A percentile compares a stretch with the other conserved stretches of the same genome.
phyloP scores from a whole-genome alignment of 2,113 vertebrate genomes.

The Proteles cristata region DNA sequence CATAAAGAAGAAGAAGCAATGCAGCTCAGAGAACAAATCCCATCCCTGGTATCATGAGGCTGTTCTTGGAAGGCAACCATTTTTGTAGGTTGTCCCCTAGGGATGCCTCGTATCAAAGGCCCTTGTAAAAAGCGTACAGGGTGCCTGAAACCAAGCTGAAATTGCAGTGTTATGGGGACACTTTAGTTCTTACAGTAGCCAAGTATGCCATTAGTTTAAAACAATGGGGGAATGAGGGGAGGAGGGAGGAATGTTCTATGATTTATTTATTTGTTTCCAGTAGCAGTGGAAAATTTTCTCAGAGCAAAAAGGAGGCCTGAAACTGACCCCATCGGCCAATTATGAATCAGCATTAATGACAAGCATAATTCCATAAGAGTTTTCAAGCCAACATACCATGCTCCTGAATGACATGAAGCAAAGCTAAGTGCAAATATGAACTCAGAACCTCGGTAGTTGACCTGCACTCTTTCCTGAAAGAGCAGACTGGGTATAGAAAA shows the following conservation, averaged over 20 bases:
- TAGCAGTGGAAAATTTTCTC: conserved; percentile 87
- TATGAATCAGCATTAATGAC: conserved; percentile 84
- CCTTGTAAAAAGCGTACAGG: conserved; percentile 84
- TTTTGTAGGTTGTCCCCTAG: conserved; percentile 83
- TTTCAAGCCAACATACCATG: conserved; percentile 76
- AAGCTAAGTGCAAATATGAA: conserved; percentile 76
- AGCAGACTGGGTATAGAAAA: background rate
- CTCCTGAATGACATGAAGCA: conserved; percentile 63
- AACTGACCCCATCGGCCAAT: conserved; percentile 85
- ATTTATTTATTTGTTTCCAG: conserved; percentile 88
- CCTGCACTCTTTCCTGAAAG: background rate
- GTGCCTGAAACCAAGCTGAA: conserved; percentile 85
- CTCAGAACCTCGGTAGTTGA: conserved; percentile 43
- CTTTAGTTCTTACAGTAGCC: conserved; percentile 85
- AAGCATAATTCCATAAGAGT: conserved; percentile 81
- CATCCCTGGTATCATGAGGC: conserved; percentile 74
- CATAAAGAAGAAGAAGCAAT: background rate
- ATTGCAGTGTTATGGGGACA: conserved; percentile 85
- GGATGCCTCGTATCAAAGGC: conserved; percentile 82
- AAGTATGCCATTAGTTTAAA: conserved; percentile 88
- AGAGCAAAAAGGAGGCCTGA: conserved; percentile 78
- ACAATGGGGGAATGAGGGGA: conserved; percentile 80
- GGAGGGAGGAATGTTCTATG: conserved; percentile 83
- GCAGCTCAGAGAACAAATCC: background rate
- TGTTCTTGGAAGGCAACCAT: conserved; percentile 87